Evolutionary conservation across 1,140 invertebrate genomes (phyloP), one percentile per base, ranked within the genome.

Genomic region (Pantala flavescens): DNA sequence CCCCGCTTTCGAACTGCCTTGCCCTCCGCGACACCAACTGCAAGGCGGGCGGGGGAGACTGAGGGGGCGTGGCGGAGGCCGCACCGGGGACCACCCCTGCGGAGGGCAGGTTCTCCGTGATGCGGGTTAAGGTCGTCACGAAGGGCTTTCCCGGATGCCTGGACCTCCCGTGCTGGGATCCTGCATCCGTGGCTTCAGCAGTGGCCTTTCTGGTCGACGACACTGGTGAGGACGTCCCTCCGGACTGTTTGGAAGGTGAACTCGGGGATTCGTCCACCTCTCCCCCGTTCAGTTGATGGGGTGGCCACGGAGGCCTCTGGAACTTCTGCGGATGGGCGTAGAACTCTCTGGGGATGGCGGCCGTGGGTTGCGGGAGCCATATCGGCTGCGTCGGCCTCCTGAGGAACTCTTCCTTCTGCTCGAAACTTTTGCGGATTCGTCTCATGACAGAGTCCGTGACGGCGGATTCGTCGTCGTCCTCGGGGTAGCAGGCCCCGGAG

Each of bases 351-450:
- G 87, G 79, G 87, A 79, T n/a, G 70, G 77, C 43, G 71, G 73
- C 16, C 75, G 74, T 74, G n/a, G 63, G 21, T 24, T 71, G 36
- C 7, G 70, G 75, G 24, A 73, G 82, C 86, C 84, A 88, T 63
- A 88, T 87, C 71, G 88, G 87, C 77, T 89, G 86, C 78, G 86
- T 88, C 0, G 91, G 91, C 74, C 91, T 85, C 77, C 88, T 87
- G 42, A 95, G 83, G 80, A 95, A 95, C 77, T 94, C 93, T 81
- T 94, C 92, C 79, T 95, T 95, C 79, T 94, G 91, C 78, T 94
- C 92, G 77, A 91, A 88, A 78, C 91, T 94, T 80, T 92, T 93
- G 73, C 90, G 85, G 78, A 95, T 87, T 80, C 91, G 86, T 70
- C 78, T 78, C 21, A 80, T 78, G 11, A 80, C 78, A 23, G 72